phyloP scores from a whole-genome alignment of 2,797 vertebrate species.

The Siniperca obscura region DNA sequence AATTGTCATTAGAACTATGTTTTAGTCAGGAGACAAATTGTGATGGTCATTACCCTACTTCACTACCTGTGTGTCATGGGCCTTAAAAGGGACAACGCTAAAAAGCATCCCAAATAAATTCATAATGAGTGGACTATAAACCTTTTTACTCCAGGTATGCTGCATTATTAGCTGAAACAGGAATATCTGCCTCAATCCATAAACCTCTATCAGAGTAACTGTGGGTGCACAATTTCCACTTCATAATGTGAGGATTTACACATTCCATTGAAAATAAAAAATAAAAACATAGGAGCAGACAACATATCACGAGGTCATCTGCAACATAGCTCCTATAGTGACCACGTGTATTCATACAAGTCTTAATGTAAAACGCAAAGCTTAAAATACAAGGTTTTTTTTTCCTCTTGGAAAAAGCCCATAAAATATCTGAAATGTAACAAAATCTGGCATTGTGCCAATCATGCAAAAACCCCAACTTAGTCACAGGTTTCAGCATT shows the following conservation, averaged over 20 bases:
- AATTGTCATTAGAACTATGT: conserved; percentile 34
- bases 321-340: conserved; percentile 46
- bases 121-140: conserved; percentile 23
- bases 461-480: conserved; percentile 64
- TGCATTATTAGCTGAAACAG: conserved; percentile 38
- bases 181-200: conserved; percentile 38
- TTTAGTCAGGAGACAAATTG: conserved; percentile 33
- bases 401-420: conserved; percentile 65
- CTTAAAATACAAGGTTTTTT: conserved; percentile 64
- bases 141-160: conserved; percentile 25
- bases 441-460: conserved; percentile 65
- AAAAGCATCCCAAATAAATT: conserved; percentile 28
- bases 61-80: conserved; percentile 14
- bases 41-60: conserved; percentile 32
- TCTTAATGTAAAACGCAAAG: conserved; percentile 71
- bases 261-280: conserved; percentile 69
- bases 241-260: conserved; percentile 75
- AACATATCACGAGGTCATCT: conserved; percentile 40
- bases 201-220: conserved; percentile 37
- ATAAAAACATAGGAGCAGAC: conserved; percentile 41
- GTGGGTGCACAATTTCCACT: conserved; percentile 62
- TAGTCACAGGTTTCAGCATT: conserved; percentile 60
- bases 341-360: conserved; percentile 57
- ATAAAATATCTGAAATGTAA: conserved; percentile 78
- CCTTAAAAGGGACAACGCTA: conserved; percentile 25